Base-by-base conservation (phyloP, 2,888 invertebrate genomes). In the Tipula confusa region DNA sequence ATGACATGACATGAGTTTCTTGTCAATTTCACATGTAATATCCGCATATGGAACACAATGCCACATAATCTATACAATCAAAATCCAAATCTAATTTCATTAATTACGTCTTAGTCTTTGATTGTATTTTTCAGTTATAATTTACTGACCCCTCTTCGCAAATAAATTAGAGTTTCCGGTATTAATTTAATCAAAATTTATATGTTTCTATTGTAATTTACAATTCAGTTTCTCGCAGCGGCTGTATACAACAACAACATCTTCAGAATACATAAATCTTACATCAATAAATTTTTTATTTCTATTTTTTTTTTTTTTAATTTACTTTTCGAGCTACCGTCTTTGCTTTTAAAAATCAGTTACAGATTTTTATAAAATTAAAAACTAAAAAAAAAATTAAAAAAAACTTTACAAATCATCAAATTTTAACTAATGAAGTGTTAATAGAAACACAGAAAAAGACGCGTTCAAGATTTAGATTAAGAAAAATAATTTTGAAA, bases 141-240 rank as follows among this genome's bases (percentile, higher is more conserved):
- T 64, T 64, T 64, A 24, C 24, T 64, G 24, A 64, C 64, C 64
- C n/a, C 64, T 64, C 64, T 64, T 64, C 64, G 64, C 64, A 64
- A 64, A 64, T 64, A 64, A 64, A 64, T 64, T 64, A 64, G 64
- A 64, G 64, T 64, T 64, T 64, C 64, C 64, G 64, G 64, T 64
- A 64, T 64, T 64, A 64, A 64, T 64, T 64, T 64, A 64, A 64
- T 64, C 64, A 64, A 64, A 64, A 64, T 64, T 64, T 64, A 64
- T 64, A 64, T 24, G 64, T 64, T 64, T 64, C 64, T 64, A 64
- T 64, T 64, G 64, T 64, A 64, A 64, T 64, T 64, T 64, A 64
- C 24, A 64, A 64, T 64, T 64, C 64, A 64, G 18, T 24, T 24
- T 64, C 64, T 64, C 64, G 64, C 64, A n/a, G n/a, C 11, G 7